Conservation (phyloP, 1,140 invertebrate species). For the Drosophila ambigua region DNA sequence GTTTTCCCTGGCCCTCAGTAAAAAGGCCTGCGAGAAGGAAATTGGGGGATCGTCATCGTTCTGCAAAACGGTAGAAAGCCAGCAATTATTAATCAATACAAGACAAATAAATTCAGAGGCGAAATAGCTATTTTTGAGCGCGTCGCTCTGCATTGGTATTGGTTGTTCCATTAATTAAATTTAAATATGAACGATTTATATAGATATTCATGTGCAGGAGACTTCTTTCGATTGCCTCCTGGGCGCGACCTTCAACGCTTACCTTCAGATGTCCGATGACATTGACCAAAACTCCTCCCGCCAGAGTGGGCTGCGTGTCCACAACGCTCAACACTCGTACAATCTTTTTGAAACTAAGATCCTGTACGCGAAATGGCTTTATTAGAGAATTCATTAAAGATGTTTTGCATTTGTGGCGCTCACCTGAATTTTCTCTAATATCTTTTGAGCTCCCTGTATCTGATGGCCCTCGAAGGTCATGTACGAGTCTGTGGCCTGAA, state of each 20-base stretch:
- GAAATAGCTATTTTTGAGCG: too few species aligned
- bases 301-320: slow-evolving; percentile 97
- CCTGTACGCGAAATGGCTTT: slow-evolving; percentile 83
- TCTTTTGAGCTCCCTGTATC: slow-evolving; percentile 95
- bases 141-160: too few species aligned
- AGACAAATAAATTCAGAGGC: too few species aligned
- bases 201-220: too few species aligned
- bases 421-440: slow-evolving; percentile 97
- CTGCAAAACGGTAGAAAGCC: slow-evolving; percentile 86
- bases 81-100: background rate
- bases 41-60: slow-evolving; percentile 97
- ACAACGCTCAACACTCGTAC: slow-evolving; percentile 94
- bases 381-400: background rate
- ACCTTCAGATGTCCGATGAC: slow-evolving; percentile 97
- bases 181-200: too few species aligned
- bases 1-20: slow-evolving; percentile 92
- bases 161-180: too few species aligned
- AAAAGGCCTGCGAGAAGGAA: slow-evolving; percentile 94
- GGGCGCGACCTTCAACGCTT: slow-evolving; percentile 57
- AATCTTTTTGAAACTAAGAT: slow-evolving; percentile 96
- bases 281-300: slow-evolving; percentile 96
- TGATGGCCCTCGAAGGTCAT: slow-evolving; percentile 98
- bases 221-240: too few species aligned
- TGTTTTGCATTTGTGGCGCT: slow-evolving; percentile 74
- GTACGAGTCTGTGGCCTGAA: slow-evolving; percentile 93